These are phyloP conservation scores for Chiroxiphia lanceolata DNA, from an alignment of 2,797 vertebrate genomes.

Conservation along the genomic window DNA sequence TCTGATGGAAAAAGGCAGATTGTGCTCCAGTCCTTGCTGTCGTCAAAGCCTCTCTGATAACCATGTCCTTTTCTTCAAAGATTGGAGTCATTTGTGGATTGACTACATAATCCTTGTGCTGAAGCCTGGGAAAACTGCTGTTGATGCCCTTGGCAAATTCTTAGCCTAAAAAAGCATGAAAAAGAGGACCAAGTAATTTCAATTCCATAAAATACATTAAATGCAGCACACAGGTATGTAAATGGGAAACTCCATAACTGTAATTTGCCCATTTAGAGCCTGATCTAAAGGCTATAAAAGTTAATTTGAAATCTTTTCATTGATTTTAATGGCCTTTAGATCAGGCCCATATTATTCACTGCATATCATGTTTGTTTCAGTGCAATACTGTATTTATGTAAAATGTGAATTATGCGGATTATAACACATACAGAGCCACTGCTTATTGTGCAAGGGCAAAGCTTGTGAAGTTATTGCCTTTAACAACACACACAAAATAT, in stretches of 20 bases:
- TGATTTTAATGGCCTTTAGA: conserved; percentile 65
- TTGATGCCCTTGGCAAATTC: conserved; percentile 64
- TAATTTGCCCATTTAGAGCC: conserved; percentile 63
- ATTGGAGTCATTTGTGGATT: conserved; percentile 46
- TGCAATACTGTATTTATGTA: background rate
- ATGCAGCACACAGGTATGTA: conserved; percentile 63
- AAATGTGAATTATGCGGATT: background rate
- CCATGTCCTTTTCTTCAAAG: conserved; percentile 17
- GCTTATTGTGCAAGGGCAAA: background rate
- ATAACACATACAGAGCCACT: background rate
- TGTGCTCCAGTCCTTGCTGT: background rate
- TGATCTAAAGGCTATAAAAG: conserved; percentile 62
- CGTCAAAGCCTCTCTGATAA: conserved; percentile 47
- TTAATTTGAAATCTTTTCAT: conserved; percentile 65
- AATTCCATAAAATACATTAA: conserved; percentile 61
- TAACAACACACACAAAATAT: background rate
- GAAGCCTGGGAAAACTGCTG: conserved; percentile 56
- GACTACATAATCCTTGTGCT: conserved; percentile 40
- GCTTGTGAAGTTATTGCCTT: background rate
- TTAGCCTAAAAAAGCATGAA: conserved; percentile 62
- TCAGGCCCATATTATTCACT: background rate
- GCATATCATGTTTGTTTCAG: conserved; percentile 45
- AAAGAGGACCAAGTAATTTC: conserved; percentile 62
- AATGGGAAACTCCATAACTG: conserved; percentile 48
- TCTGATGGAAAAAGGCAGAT: conserved; percentile 2